Evolutionary conservation across 2,113 vertebrate species (phyloP).

Genomic region (Vidua chalybeata): DNA sequence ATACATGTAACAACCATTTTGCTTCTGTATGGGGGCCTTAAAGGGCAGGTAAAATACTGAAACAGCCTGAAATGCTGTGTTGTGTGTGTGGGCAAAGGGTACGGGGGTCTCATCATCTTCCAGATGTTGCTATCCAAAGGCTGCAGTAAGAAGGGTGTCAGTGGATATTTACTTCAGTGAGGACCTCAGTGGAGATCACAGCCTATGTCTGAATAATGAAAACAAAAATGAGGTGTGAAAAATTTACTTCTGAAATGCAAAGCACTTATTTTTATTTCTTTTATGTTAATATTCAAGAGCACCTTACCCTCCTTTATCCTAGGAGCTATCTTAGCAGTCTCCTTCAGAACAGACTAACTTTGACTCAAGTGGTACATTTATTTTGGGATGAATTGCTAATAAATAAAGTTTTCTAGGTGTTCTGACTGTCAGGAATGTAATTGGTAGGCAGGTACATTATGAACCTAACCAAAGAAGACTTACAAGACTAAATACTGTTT

Average conservation of each 20-base stretch:
- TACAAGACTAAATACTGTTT: background rate
- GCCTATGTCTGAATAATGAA: background rate
- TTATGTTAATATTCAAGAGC: background rate
- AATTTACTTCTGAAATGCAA: background rate
- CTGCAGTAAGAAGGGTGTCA: background rate
- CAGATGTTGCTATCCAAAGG: background rate
- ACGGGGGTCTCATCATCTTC: background rate
- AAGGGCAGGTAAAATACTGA: background rate
- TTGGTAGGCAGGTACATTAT: background rate
- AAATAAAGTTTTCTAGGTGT: background rate
- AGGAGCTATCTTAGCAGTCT: background rate
- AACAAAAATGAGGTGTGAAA: background rate
- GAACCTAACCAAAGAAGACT: constrained; percentile 9
- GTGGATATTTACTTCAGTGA: background rate
- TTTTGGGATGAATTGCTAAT: background rate
- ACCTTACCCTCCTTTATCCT: background rate
- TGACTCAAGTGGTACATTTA: background rate
- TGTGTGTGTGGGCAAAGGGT: background rate
- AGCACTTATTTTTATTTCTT: background rate
- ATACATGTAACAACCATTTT: background rate
- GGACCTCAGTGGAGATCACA: background rate
- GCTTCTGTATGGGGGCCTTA: background rate
- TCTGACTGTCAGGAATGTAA: background rate
- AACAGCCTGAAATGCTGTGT: background rate
- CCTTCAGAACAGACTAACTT: background rate